Conservation (phyloP, 1,140 invertebrate species). For the Tetragonula clypearis region DNA sequence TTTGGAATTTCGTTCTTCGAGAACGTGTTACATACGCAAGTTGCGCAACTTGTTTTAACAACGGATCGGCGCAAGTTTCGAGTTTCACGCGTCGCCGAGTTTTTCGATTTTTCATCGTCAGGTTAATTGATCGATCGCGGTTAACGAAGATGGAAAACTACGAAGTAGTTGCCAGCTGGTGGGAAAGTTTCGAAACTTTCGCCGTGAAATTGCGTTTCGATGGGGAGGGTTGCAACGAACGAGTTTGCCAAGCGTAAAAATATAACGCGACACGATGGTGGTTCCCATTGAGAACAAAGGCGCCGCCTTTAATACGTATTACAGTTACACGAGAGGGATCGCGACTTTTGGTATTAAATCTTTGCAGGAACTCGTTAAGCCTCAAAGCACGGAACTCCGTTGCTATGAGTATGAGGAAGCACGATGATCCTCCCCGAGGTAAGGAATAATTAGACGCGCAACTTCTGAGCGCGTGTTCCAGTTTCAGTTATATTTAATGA, state of each 20-base stretch:
- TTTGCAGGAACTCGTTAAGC: constrained; percentile 7
- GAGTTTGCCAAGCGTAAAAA: background rate
- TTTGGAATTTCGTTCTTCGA: background rate
- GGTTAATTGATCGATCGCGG: too few relatives aligned
- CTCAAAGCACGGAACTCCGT: background rate
- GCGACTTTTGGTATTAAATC: constrained; percentile 1
- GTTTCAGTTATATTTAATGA: background rate
- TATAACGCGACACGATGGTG: background rate
- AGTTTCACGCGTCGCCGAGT: too few relatives aligned
- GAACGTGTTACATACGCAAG: background rate
- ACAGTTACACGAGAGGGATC: background rate
- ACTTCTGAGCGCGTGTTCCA: background rate
- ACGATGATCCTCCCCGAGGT: background rate
- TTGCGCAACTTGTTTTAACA: background rate
- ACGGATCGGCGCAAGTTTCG: too few relatives aligned
- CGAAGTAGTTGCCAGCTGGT: background rate
- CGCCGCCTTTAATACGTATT: background rate
- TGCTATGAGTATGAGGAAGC: background rate
- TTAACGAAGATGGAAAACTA: too few relatives aligned
- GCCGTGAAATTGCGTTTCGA: background rate
- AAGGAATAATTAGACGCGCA: constrained; percentile 9
- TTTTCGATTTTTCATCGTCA: too few relatives aligned
- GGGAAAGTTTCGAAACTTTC: background rate
- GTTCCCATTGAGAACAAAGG: background rate
- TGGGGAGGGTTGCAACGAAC: background rate